These are phyloP conservation scores for Oxygymnocypris stewartii DNA, from an alignment of 2,113 vertebrate genomes.

Conservation along the genomic window DNA sequence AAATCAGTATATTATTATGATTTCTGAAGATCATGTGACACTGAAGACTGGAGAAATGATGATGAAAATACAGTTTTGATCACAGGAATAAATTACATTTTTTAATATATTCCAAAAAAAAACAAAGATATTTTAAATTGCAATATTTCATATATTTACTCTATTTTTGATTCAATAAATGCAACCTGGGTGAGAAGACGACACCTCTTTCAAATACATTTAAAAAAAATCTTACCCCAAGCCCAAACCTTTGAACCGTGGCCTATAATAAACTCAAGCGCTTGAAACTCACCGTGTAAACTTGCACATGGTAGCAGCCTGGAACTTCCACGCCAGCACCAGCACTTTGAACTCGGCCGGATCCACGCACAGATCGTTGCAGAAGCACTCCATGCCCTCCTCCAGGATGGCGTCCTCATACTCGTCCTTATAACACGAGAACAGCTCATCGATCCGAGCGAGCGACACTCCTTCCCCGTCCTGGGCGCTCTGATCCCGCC, in stretches of 20 bases:
- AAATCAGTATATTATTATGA: background rate
- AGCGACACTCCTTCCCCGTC: slow-evolving; percentile 84
- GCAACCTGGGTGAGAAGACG: background rate
- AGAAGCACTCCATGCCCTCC: slow-evolving; percentile 98
- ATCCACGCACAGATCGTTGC: slow-evolving; percentile 94
- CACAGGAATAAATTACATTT: background rate
- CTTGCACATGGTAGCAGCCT: slow-evolving; percentile 99
- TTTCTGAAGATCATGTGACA: background rate
- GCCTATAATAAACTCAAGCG: too few relatives aligned
- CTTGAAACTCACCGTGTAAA: slow-evolving; percentile 88
- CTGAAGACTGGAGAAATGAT: background rate
- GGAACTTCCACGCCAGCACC: slow-evolving; percentile 98
- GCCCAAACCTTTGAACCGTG: too few relatives aligned
- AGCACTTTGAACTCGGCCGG: slow-evolving; percentile 97
- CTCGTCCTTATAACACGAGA: slow-evolving; percentile 91
- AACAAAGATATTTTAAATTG: background rate
- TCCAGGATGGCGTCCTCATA: slow-evolving; percentile 95
- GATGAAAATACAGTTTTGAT: background rate
- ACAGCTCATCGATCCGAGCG: slow-evolving; percentile 86
- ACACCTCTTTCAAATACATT: background rate
- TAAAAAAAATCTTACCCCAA: background rate
- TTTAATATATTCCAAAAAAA: background rate
- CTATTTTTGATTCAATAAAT: background rate
- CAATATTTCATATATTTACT: background rate
- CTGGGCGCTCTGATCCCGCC: slow-evolving; percentile 74